phyloP scores from a whole-genome alignment of 2,113 vertebrate species.

The Ia io region DNA sequence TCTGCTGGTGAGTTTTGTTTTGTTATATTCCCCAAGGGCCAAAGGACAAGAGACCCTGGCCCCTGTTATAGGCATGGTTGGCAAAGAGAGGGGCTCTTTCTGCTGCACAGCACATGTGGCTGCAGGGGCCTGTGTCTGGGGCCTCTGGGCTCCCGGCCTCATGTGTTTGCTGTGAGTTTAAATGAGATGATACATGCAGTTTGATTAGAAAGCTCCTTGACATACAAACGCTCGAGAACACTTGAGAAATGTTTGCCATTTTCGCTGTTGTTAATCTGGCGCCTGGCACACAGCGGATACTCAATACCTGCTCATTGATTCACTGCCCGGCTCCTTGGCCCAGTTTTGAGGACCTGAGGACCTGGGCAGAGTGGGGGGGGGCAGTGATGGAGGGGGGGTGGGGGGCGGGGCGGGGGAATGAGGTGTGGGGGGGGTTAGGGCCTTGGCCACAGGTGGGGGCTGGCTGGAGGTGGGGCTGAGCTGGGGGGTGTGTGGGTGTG shows the following conservation, averaged over 20 bases:
- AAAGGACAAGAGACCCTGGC: background rate
- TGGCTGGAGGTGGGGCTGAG: background rate
- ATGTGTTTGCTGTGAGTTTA: background rate
- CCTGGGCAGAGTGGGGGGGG: background rate
- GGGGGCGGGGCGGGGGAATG: too few species aligned
- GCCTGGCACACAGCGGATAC: background rate
- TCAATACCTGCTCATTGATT: background rate
- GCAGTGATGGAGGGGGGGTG: too few species aligned
- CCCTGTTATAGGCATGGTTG: background rate
- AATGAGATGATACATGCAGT: background rate
- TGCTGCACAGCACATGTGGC: accelerated
- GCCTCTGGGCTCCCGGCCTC: background rate
- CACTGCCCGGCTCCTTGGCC: background rate
- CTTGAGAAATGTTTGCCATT: background rate
- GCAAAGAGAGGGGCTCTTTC: background rate
- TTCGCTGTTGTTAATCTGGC: accelerated
- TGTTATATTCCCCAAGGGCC: background rate
- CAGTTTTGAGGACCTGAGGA: background rate
- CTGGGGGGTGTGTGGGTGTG: accelerated
- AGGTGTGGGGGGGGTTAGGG: background rate
- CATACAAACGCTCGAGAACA: background rate
- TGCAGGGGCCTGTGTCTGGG: too few species aligned
- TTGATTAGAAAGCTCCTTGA: background rate
- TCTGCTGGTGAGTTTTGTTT: background rate
- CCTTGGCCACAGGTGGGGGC: background rate